Percentiles rank a stretch among this genome's conserved stretches.
phyloP scores from a whole-genome alignment of 2,888 invertebrate species.

The Melinopterus prodromus region DNA sequence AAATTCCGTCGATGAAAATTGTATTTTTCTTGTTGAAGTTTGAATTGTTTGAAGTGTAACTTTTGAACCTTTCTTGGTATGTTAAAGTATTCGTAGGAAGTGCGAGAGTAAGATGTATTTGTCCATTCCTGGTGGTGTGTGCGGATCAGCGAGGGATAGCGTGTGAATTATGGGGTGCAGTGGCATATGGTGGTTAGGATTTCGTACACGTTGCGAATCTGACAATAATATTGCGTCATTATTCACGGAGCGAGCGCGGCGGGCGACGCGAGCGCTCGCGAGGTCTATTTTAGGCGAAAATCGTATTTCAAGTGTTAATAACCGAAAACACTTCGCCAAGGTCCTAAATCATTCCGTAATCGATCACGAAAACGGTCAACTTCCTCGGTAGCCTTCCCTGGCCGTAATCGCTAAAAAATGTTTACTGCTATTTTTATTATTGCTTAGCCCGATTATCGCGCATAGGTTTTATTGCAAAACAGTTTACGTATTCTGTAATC shows the following conservation, averaged over 20 bases:
- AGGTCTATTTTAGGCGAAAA: neutral
- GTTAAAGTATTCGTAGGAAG: neutral
- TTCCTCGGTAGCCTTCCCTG: neutral
- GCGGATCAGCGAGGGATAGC: neutral
- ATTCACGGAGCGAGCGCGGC: neutral
- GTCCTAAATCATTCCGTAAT: slow-evolving; percentile 4
- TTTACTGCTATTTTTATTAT: slow-evolving; percentile 27
- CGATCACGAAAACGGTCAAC: neutral
- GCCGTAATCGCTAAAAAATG: slow-evolving; percentile 15
- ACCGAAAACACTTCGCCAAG: neutral
- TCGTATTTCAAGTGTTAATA: neutral
- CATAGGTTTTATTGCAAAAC: slow-evolving; percentile 32
- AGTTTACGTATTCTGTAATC: slow-evolving; percentile 33
- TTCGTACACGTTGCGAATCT: slow-evolving; percentile 4
- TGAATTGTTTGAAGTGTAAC: neutral
- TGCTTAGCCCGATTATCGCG: slow-evolving; percentile 29
- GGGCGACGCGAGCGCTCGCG: neutral
- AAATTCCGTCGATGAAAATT: too few species aligned
- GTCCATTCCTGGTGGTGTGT: neutral
- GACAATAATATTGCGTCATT: slow-evolving; percentile 4
- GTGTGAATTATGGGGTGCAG: slow-evolving; percentile 4
- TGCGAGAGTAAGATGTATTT: neutral
- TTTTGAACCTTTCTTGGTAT: neutral
- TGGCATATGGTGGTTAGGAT: slow-evolving; percentile 4
- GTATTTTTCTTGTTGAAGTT: too few species aligned